Evolutionary conservation across 2,888 invertebrate species (phyloP).

Genomic region (Girardia tigrina): DNA sequence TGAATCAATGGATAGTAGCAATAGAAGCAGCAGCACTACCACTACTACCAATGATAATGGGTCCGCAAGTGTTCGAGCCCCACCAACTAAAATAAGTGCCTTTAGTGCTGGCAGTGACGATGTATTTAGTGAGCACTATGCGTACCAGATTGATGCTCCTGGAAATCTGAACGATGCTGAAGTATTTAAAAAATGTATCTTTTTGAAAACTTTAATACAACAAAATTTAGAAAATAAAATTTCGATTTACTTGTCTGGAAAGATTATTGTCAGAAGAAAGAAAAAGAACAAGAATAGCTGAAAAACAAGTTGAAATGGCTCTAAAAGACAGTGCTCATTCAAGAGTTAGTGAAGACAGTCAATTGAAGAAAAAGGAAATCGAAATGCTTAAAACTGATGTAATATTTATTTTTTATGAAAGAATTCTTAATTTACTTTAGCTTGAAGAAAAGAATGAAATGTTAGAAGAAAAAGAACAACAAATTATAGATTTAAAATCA

Average conservation of each 20-base stretch:
- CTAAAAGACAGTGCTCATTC: conserved; percentile 32
- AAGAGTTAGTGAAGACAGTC: conserved; percentile 31
- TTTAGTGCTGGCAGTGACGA: conserved; percentile 45
- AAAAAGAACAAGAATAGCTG: conserved; percentile 43
- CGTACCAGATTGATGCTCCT: conserved; percentile 6
- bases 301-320: conserved; percentile 42
- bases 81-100: conserved; percentile 38
- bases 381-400: conserved; percentile 29
- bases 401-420: not conserved
- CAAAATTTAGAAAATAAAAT: conserved; percentile 43
- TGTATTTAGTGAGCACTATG: conserved; percentile 40
- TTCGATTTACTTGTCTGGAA: conserved; percentile 44
- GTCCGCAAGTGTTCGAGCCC: not conserved
- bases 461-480: conserved; percentile 41
- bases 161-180: not conserved
- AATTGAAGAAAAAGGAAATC: conserved; percentile 35
- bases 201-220: not conserved
- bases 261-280: conserved; percentile 46
- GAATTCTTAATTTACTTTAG: conserved; percentile 30
- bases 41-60: conserved; percentile 12
- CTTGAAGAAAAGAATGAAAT: conserved; percentile 41
- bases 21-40: conserved; percentile 38
- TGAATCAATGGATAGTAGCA: conserved; percentile 33
- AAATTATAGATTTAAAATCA: conserved; percentile 37
- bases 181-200: not conserved